Evolutionary conservation across 2,888 invertebrate species (phyloP).

Genomic region (Epiperipatus broadwayi): DNA sequence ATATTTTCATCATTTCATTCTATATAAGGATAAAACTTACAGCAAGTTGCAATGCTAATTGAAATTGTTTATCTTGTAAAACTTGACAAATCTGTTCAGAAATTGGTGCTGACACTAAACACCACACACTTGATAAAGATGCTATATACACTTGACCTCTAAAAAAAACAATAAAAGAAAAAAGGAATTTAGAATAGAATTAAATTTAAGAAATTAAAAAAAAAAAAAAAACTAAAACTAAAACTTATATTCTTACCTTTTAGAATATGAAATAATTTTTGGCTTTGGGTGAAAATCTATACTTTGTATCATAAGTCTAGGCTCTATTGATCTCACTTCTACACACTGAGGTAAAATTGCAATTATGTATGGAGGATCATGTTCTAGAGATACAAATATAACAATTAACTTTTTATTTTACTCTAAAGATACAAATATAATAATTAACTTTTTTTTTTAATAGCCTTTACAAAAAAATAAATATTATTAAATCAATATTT

Average conservation of each 20-base stretch:
- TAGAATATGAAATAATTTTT: slow-evolving; percentile 38
- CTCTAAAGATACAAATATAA: too few relatives aligned
- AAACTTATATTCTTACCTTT: slow-evolving; percentile 33
- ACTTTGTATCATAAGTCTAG: slow-evolving; percentile 56
- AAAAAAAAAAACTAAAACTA: background rate
- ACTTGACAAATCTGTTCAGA: slow-evolving; percentile 63
- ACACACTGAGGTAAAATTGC: slow-evolving; percentile 62
- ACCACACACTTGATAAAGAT: slow-evolving; percentile 71
- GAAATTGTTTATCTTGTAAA: slow-evolving; percentile 73
- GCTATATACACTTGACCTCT: slow-evolving; percentile 62
- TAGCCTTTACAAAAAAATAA: too few relatives aligned
- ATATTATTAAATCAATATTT: too few relatives aligned
- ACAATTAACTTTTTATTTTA: too few relatives aligned
- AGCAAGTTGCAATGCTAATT: slow-evolving; percentile 71
- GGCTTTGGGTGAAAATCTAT: slow-evolving; percentile 41
- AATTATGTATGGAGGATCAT: slow-evolving; percentile 80
- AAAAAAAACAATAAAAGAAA: slow-evolving; percentile 15
- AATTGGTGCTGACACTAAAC: slow-evolving; percentile 57
- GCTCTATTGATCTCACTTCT: slow-evolving; percentile 67
- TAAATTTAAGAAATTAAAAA: background rate
- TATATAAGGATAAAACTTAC: slow-evolving; percentile 37
- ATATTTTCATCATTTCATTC: background rate
- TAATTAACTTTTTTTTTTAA: too few relatives aligned
- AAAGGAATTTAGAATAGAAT: slow-evolving; percentile 11
- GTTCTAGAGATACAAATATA: too few relatives aligned